Base-by-base conservation (phyloP, 64 coral and sea anemone species). In the Montipora efflorescens region DNA sequence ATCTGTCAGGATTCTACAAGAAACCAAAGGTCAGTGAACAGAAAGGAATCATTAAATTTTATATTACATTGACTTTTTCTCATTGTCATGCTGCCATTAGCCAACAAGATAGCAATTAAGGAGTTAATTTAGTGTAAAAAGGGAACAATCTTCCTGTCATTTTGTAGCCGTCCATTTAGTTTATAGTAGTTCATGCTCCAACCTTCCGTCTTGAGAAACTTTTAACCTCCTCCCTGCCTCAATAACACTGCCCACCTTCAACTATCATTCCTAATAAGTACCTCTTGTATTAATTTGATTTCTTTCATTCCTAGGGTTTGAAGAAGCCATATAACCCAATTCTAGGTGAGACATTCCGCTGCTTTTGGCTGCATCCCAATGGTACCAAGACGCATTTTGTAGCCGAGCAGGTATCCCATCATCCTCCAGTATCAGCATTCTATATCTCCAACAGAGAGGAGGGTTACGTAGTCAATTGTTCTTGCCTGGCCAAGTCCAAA, bases 311-410 rank as follows among this genome's bases (percentile, higher is more conserved):
- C 0, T 20, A 99, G 98, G 98, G 98, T 48, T 83, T 99, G 44
- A 99, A 99, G 89, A 99, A 99, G 69, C 98, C 98, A 2, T 99
- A 99, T 83, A 99, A 99, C 68, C 98, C 98, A 47, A 96, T 99
- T 48, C 94, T 99, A 55, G 98, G 98, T 57, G 98, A 99, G 80
- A 96, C 79, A 19, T 99, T 99, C 58, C 95, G 98, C 48, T 99
- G 98, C 66, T 99, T 94, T 75, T 99, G 98, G 98, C 88, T 61
- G 48, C 92, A 96, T 7, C 98, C 95, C 7, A 92, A 90, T 7
- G 98, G 94, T 19, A 92, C 95, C 8, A 96, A 89, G 64, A 96
- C 98, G 0, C 90, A 94, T 84, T 99, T 96, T 77, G 95, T 99
- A 1, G 51, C 94, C 1, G 98, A 99, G 77, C 98, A 99, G 90